Evolutionary conservation across 2,888 invertebrate genomes (phyloP).

Genomic region (Spilarctia lutea): DNA sequence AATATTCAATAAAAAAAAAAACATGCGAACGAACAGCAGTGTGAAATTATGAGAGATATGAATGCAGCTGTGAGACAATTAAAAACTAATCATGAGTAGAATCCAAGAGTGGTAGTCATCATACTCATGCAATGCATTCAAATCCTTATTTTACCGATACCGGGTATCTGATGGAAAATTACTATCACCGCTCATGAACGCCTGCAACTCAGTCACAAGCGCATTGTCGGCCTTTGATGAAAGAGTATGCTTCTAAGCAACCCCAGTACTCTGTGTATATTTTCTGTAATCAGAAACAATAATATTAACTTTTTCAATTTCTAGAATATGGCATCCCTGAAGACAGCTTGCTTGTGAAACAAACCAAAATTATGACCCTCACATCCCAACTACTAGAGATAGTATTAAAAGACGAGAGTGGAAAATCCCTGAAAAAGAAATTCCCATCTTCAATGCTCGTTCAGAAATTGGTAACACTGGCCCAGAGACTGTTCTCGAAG

Average conservation of each 20-base stretch:
- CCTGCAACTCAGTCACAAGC: too few relatives aligned
- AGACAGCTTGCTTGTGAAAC: conserved; percentile 88
- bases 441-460: conserved; percentile 92
- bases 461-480: conserved; percentile 93
- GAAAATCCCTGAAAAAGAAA: conserved; percentile 89
- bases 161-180: too few relatives aligned
- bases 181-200: too few relatives aligned
- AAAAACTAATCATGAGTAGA: too few relatives aligned
- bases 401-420: conserved; percentile 82
- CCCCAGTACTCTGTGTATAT: not conserved
- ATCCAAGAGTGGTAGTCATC: too few relatives aligned
- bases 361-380: conserved; percentile 86
- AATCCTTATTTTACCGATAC: too few relatives aligned
- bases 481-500: conserved; percentile 90
- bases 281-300: not conserved
- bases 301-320: conserved; percentile 32
- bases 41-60: too few relatives aligned
- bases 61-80: too few relatives aligned
- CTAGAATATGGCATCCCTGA: conserved; percentile 94
- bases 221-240: too few relatives aligned
- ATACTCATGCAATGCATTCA: too few relatives aligned
- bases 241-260: not conserved
- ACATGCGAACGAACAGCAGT: too few relatives aligned
- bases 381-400: conserved; percentile 89
- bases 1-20: too few relatives aligned